Evolutionary conservation across 2,113 vertebrate species (phyloP).

Genomic region (Polyodon spathula): DNA sequence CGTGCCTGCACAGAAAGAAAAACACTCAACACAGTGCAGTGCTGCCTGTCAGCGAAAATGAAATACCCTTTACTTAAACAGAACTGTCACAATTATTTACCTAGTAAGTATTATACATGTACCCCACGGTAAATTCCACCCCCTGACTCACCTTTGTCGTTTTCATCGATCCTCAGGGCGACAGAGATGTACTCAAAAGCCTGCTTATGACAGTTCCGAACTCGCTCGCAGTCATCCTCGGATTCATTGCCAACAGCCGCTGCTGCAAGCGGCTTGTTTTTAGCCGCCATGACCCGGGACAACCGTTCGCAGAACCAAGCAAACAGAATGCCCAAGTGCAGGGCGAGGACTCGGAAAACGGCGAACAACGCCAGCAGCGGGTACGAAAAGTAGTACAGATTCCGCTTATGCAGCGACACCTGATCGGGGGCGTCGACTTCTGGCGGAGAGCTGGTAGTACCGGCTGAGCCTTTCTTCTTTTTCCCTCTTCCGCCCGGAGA

Average conservation of each 20-base stretch:
- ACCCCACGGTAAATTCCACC: background rate
- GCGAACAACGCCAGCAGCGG: conserved; percentile 57
- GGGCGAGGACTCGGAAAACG: conserved; percentile 58
- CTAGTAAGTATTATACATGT: too few relatives aligned
- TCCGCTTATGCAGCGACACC: conserved; percentile 56
- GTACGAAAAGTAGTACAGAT: conserved; percentile 57
- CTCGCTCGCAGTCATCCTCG: conserved; percentile 57
- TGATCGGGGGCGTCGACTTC: conserved; percentile 36
- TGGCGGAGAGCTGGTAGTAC: conserved; percentile 42
- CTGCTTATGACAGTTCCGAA: conserved; percentile 72
- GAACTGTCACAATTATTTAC: too few relatives aligned
- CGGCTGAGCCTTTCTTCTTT: conserved; percentile 53
- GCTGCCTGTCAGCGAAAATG: too few relatives aligned
- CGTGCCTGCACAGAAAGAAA: too few relatives aligned
- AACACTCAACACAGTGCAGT: too few relatives aligned
- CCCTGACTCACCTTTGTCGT: conserved; percentile 62
- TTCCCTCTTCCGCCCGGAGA: conserved; percentile 64
- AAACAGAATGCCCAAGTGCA: conserved; percentile 64
- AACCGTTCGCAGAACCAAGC: conserved; percentile 63
- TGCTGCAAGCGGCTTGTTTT: conserved; percentile 37
- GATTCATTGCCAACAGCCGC: conserved; percentile 13
- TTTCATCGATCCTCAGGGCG: conserved; percentile 76
- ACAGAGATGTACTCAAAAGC: conserved; percentile 81
- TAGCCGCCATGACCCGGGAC: conserved; percentile 64
- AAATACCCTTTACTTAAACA: too few relatives aligned